phyloP scores from a whole-genome alignment of 2,888 invertebrate genomes.

The Nephrotoma guestfalica region DNA sequence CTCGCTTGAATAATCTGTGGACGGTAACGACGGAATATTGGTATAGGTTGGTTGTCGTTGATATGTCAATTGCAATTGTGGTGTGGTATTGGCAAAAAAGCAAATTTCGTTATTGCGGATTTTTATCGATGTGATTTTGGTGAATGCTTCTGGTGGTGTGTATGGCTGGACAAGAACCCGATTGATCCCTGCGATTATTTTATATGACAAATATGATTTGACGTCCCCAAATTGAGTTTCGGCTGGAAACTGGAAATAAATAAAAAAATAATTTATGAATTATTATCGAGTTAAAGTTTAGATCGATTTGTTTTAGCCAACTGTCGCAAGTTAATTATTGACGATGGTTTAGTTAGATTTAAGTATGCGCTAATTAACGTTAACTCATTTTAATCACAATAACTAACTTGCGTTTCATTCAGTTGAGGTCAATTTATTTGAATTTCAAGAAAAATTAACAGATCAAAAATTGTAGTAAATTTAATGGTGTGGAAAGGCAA shows the following conservation, averaged over 20 bases:
- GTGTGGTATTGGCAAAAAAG: background rate
- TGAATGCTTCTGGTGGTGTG: background rate
- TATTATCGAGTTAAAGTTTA: no score
- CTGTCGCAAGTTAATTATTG: no score
- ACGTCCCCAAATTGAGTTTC: background rate
- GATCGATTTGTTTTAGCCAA: no score
- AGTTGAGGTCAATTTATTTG: no score
- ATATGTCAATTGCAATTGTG: no score
- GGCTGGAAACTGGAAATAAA: background rate
- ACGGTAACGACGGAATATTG: background rate
- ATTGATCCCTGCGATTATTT: background rate
- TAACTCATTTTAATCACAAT: no score
- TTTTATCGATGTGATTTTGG: background rate
- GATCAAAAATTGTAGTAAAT: no score
- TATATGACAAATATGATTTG: background rate
- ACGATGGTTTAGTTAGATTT: no score
- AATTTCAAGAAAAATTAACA: no score
- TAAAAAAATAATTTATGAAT: background rate
- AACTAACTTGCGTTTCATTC: no score
- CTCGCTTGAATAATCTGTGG: background rate
- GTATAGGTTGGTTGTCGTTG: background rate
- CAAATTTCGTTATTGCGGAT: background rate
- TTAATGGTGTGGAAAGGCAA: no score
- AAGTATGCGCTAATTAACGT: no score
- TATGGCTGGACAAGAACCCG: background rate